These are phyloP conservation scores for Atrina japonica DNA, from an alignment of 2,888 invertebrate species.

Conservation along the genomic window DNA sequence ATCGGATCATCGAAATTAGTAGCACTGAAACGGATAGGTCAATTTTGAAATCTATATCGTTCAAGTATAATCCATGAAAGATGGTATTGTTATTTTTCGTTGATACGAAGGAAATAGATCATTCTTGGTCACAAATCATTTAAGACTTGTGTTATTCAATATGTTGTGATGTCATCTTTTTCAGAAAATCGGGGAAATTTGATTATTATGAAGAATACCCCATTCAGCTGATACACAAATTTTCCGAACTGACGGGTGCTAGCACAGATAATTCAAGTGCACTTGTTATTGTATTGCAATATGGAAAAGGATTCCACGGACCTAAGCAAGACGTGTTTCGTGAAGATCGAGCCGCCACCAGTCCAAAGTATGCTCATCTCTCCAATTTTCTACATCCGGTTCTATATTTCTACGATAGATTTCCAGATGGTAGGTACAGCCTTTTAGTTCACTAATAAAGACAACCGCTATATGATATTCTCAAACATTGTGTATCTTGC, in stretches of 20 bases:
- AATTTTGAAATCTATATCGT: no score
- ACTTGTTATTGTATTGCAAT: constrained; percentile 78
- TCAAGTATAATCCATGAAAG: no score
- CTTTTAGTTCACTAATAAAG: neutral
- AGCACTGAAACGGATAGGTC: no score
- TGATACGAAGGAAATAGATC: no score
- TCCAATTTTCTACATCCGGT: constrained; percentile 82
- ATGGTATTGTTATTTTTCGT: no score
- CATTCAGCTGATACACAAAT: constrained; percentile 72
- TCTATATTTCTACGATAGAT: constrained; percentile 78
- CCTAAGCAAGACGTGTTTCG: constrained; percentile 79
- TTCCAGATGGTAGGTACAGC: constrained; percentile 75
- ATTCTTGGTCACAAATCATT: no score
- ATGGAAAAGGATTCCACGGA: constrained; percentile 79
- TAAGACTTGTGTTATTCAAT: no score
- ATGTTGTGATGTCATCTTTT: no score
- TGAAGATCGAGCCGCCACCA: constrained; percentile 76
- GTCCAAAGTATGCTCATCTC: constrained; percentile 75
- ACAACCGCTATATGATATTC: neutral
- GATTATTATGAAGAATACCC: constrained; percentile 79
- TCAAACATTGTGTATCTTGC: no score
- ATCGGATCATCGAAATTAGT: no score
- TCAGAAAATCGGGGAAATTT: constrained; percentile 60
- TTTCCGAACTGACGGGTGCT: constrained; percentile 72
- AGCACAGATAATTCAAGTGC: constrained; percentile 50